phyloP scores from a whole-genome alignment of 2,113 vertebrate species.

The Motacilla tschutschensis region DNA sequence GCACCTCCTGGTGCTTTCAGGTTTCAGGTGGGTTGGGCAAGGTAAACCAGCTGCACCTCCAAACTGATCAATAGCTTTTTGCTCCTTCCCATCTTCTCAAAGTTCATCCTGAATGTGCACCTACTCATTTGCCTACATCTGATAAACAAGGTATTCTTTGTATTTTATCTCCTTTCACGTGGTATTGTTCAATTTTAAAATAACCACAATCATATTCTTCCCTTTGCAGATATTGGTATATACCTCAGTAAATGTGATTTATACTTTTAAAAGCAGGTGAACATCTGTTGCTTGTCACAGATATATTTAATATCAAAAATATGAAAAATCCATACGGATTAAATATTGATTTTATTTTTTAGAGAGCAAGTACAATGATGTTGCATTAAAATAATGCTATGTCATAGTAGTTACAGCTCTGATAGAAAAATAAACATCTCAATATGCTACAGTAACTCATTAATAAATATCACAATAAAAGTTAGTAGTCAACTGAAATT shows the following conservation, averaged over 20 bases:
- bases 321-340: conserved; percentile 27
- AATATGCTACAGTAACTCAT: conserved; percentile 68
- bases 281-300: neutral
- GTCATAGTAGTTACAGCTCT: conserved; percentile 64
- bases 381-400: conserved; percentile 66
- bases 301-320: neutral
- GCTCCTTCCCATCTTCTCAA: neutral
- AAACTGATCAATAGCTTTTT: neutral
- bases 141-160: neutral
- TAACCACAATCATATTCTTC: neutral
- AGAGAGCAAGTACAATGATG: conserved; percentile 59
- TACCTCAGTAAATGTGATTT: neutral
- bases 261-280: neutral
- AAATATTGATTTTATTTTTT: conserved; percentile 62
- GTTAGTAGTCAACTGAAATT: conserved; percentile 72
- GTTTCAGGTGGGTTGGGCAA: neutral
- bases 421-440: conserved; percentile 76
- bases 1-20: neutral
- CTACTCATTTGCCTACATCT: neutral
- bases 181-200: neutral
- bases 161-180: neutral
- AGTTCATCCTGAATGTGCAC: neutral
- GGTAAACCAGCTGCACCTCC: neutral
- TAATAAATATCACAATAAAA: conserved; percentile 73
- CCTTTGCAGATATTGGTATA: neutral